Evolutionary conservation across 2,113 vertebrate genomes (phyloP).

Genomic region (Chloropsis cyanopogon): DNA sequence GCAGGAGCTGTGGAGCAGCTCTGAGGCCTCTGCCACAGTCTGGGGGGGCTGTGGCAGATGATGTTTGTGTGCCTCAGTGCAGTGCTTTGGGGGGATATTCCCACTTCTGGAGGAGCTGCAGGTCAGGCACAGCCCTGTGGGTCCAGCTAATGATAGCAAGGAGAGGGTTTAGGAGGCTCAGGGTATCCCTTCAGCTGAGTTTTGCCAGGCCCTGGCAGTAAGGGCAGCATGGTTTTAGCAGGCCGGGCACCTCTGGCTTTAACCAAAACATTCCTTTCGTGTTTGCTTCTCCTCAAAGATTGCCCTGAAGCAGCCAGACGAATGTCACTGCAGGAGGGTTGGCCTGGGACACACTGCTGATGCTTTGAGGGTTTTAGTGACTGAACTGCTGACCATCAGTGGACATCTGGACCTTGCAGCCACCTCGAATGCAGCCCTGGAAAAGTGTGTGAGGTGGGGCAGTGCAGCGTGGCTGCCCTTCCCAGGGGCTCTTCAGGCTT

Average conservation of each 20-base stretch:
- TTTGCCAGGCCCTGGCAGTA: neutral
- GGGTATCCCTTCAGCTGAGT: fast-evolving
- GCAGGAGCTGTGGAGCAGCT: neutral
- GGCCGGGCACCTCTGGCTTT: neutral
- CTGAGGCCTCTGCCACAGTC: fast-evolving
- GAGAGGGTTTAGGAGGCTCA: neutral
- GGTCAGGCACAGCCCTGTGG: neutral
- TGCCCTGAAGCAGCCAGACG: neutral
- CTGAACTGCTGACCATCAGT: neutral
- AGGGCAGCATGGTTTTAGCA: neutral
- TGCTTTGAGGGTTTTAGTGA: neutral
- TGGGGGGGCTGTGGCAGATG: neutral
- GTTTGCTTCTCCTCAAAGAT: neutral
- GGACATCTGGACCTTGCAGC: neutral
- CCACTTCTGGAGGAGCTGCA: neutral
- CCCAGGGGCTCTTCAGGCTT: fast-evolving
- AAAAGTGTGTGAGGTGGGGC: too few species aligned
- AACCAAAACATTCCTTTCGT: neutral
- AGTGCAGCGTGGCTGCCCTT: fast-evolving
- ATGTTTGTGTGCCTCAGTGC: neutral
- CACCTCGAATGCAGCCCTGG: fast-evolving
- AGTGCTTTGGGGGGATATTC: neutral
- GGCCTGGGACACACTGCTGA: fast-evolving
- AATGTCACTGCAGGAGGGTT: fast-evolving
- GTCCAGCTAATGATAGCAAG: neutral